Evolutionary conservation across 2,888 invertebrate species (phyloP), one percentile per base, ranked within the genome.

Genomic region (Ochropleura leucogaster): DNA sequence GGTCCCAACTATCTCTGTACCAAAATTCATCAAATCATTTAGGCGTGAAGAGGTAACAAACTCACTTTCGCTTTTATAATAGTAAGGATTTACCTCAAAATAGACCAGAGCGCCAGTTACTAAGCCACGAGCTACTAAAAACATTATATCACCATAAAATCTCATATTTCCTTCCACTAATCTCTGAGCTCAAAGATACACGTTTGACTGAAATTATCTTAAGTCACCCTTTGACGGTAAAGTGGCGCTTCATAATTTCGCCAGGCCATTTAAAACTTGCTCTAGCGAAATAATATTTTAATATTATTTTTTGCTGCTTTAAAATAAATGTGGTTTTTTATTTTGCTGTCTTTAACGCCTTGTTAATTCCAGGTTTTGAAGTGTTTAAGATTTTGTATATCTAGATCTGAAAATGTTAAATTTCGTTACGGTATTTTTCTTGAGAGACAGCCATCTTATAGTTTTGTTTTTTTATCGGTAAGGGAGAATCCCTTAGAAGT

Each of bases 231-330:
- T 83, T 84, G 74, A 74, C n/a, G 72, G 46, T 10, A 62, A 87
- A 87, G 83, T 82, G 72, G 79, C 84, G 74, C 79, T 72, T 74
- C 74, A 63, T 83, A 80, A 83, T 88, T 89, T 89, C 83, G 83
- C 89, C 86, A 73, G 68, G 87, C 89, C 87, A 89, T 89, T 91
- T 89, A 89, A 90, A 91, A 88, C 83, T 90, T 88, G 77, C 87
- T 84, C 88, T 79, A 85, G 85, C 87, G 89, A 91, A 91, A 71
- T 71, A 72, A 40, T 85, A 80, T 83, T 80, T 80, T 82, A 90
- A 90, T 83, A 77, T 79, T 66, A 82, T 84, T 85, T 82, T 85
- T 85, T 77, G 68, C 79, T 68, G 69, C 68, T 71, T 5, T 3
- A 69, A 74, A 80, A 73, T 79, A 74, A 83, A 74, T 72, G 83